Evolutionary conservation across 2,113 vertebrate species (phyloP).

Genomic region (Rynchops niger): DNA sequence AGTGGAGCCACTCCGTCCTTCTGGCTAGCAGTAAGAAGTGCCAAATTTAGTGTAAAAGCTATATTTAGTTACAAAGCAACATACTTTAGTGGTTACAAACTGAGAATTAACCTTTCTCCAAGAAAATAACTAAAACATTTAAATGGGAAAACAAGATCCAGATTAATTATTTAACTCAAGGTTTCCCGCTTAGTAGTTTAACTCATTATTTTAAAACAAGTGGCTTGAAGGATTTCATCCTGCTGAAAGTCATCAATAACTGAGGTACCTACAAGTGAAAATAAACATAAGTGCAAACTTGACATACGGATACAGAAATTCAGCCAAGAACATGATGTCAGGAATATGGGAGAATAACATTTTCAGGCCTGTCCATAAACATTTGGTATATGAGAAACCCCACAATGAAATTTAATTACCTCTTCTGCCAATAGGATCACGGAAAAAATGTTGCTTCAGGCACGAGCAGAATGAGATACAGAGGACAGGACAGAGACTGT

Average conservation of each 20-base stretch:
- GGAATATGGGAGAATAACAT: background rate
- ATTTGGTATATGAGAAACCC: slow-evolving; percentile 25
- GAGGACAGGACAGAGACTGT: background rate
- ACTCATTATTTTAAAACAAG: background rate
- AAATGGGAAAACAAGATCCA: slow-evolving; percentile 13
- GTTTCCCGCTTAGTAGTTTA: background rate
- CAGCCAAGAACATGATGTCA: background rate
- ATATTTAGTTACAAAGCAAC: slow-evolving; percentile 64
- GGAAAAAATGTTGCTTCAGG: background rate
- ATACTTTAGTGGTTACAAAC: slow-evolving; percentile 59
- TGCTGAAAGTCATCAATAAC: background rate
- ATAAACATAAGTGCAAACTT: background rate
- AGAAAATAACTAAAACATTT: slow-evolving; percentile 36
- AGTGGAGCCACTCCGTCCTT: slow-evolving; percentile 45
- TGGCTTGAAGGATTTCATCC: background rate
- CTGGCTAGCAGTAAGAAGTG: slow-evolving; percentile 57
- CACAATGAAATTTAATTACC: slow-evolving; percentile 40
- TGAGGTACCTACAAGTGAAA: background rate
- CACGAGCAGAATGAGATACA: background rate
- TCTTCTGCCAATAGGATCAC: background rate
- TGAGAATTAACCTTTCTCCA: slow-evolving; percentile 63
- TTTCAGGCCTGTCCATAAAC: background rate
- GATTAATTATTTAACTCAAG: slow-evolving; percentile 31
- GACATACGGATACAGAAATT: background rate
- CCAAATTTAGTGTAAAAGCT: slow-evolving; percentile 65